These are phyloP conservation scores for Paratilapia polleni DNA, from an alignment of 2,113 vertebrate species.

Conservation along the genomic window DNA sequence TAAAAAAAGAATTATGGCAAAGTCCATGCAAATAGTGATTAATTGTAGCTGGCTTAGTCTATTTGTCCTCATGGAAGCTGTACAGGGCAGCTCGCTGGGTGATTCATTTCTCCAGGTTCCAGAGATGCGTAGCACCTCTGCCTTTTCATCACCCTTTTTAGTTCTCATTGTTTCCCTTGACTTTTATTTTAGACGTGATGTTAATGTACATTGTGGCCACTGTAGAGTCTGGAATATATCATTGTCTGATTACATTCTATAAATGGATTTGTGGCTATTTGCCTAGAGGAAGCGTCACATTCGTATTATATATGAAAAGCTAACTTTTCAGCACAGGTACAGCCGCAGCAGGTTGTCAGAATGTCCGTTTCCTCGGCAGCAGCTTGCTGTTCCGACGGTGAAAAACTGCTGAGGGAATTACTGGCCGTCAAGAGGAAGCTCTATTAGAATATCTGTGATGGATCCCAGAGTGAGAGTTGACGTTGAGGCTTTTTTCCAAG, in stretches of 20 bases:
- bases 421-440: conserved; percentile 52
- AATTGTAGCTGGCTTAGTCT: conserved; percentile 81
- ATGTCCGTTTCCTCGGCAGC: conserved; percentile 51
- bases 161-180: conserved; percentile 55
- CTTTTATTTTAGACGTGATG: conserved; percentile 61
- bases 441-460: conserved; percentile 67
- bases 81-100: conserved; percentile 65
- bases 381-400: conserved; percentile 29
- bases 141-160: conserved; percentile 51
- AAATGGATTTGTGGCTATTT: conserved; percentile 67
- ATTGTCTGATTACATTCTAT: conserved; percentile 61
- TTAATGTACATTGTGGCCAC: conserved; percentile 38
- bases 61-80: conserved; percentile 79
- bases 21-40: conserved; percentile 84
- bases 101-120: conserved; percentile 66
- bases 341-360: conserved; percentile 52
- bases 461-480: conserved; percentile 64
- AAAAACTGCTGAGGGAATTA: conserved; percentile 63
- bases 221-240: conserved; percentile 30
- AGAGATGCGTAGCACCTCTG: conserved; percentile 40
- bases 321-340: conserved; percentile 45
- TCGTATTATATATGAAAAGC: conserved; percentile 45
- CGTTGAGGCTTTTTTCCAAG: conserved; percentile 17
- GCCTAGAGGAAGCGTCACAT: conserved; percentile 50
- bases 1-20: conserved; percentile 83